Evolutionary conservation across 2,888 invertebrate genomes (phyloP).

Genomic region (Slavum lentiscoides): DNA sequence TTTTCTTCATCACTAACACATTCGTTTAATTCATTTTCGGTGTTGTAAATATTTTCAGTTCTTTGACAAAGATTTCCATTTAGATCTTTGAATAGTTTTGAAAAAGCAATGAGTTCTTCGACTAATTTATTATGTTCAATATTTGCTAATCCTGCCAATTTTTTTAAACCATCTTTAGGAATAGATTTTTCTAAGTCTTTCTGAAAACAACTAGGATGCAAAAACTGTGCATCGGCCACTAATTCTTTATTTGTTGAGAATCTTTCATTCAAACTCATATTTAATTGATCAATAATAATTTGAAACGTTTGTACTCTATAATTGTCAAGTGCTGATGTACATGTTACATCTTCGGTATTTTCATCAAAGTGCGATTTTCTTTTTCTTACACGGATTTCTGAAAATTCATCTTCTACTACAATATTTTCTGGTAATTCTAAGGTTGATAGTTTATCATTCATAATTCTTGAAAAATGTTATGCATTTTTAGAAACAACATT

Average conservation of each 20-base stretch:
- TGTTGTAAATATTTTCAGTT: background rate
- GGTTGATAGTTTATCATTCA: slow-evolving; percentile 2
- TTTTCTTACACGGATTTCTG: slow-evolving; percentile 5
- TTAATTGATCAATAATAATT: background rate
- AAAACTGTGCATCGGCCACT: background rate
- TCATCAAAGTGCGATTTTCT: slow-evolving; percentile 2
- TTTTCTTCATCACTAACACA: slow-evolving; percentile 2
- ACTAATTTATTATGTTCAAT: background rate
- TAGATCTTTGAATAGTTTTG: background rate
- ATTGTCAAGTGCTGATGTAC: background rate
- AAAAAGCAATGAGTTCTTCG: slow-evolving; percentile 1
- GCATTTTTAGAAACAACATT: background rate
- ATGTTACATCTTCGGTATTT: background rate
- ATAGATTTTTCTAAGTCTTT: background rate
- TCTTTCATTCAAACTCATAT: background rate
- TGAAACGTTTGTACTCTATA: slow-evolving; percentile 9
- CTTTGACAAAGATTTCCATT: background rate
- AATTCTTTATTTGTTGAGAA: slow-evolving; percentile 2
- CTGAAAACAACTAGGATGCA: background rate
- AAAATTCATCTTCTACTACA: background rate
- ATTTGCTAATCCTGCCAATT: background rate
- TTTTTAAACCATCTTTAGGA: background rate
- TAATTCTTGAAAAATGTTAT: background rate
- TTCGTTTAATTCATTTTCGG: background rate
- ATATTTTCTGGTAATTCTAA: background rate